phyloP scores from a whole-genome alignment of 2,797 vertebrate species.

The Loris lydekkerianus region DNA sequence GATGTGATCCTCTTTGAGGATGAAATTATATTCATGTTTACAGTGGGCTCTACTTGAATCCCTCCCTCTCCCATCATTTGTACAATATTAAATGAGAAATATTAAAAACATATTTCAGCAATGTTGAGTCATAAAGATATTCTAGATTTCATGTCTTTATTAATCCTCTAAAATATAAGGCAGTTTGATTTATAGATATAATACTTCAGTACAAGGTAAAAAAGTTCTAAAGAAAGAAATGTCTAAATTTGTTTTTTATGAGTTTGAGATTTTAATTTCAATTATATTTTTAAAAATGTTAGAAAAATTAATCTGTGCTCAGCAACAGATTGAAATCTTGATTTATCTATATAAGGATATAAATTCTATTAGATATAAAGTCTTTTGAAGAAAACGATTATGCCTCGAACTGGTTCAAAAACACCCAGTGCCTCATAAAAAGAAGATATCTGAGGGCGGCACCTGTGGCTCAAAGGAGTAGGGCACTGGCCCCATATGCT shows the following conservation, averaged over 20 bases:
- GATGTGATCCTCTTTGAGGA: background rate
- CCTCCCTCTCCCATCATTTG: background rate
- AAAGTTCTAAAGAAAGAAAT: background rate
- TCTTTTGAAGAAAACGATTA: background rate
- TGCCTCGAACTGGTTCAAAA: background rate
- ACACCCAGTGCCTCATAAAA: background rate
- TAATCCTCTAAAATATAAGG: background rate
- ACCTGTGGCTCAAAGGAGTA: no score
- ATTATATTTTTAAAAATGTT: conserved; percentile 20
- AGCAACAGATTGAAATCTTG: conserved; percentile 16
- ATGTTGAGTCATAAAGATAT: background rate
- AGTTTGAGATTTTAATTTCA: conserved; percentile 3
- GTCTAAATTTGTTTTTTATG: conserved; percentile 35
- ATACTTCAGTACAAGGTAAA: conserved; percentile 31
- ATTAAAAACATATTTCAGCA: conserved; percentile 37
- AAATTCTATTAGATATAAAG: conserved; percentile 42
- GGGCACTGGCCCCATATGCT: no score
- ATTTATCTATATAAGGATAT: conserved; percentile 28
- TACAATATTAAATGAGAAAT: background rate
- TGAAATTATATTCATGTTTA: background rate
- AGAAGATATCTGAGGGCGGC: background rate
- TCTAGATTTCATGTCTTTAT: conserved; percentile 37
- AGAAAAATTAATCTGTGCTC: background rate
- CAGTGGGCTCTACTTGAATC: background rate
- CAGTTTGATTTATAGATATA: background rate